Conservation (phyloP, 2,113 vertebrate genomes). For the Shinisaurus crocodilurus region DNA sequence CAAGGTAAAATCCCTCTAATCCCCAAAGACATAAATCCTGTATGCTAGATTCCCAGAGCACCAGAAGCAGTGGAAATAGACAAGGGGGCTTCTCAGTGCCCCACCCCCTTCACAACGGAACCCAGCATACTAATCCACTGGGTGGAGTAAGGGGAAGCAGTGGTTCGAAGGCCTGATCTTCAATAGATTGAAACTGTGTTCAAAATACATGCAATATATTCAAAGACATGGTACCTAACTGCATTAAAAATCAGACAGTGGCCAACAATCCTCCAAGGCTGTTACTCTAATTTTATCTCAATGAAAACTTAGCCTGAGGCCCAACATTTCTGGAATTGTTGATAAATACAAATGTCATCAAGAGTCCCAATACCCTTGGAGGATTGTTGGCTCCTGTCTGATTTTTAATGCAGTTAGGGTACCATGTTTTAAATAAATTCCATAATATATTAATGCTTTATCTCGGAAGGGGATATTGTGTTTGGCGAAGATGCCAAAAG, state of each 20-base stretch:
- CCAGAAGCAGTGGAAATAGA: background rate
- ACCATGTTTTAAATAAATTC: background rate
- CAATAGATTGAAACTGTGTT: background rate
- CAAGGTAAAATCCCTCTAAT: background rate
- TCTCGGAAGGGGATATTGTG: too few relatives aligned
- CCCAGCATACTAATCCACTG: background rate
- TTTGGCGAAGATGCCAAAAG: too few relatives aligned
- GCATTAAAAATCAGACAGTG: background rate
- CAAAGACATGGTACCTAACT: background rate
- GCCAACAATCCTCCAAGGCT: slow-evolving; percentile 7
- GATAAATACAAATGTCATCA: background rate
- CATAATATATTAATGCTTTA: background rate
- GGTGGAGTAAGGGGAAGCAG: background rate
- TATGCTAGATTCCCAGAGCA: background rate
- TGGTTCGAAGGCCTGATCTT: background rate
- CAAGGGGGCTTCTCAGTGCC: background rate
- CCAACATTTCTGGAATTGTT: background rate
- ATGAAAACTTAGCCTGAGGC: too few relatives aligned
- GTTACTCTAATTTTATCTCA: background rate
- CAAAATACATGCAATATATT: background rate
- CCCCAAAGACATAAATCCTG: background rate
- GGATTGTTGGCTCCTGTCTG: background rate
- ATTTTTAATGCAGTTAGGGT: background rate
- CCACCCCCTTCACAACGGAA: background rate
- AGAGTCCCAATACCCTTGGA: background rate